Conservation (phyloP, 2,797 vertebrate species). For the Microctenopoma lineatum region DNA sequence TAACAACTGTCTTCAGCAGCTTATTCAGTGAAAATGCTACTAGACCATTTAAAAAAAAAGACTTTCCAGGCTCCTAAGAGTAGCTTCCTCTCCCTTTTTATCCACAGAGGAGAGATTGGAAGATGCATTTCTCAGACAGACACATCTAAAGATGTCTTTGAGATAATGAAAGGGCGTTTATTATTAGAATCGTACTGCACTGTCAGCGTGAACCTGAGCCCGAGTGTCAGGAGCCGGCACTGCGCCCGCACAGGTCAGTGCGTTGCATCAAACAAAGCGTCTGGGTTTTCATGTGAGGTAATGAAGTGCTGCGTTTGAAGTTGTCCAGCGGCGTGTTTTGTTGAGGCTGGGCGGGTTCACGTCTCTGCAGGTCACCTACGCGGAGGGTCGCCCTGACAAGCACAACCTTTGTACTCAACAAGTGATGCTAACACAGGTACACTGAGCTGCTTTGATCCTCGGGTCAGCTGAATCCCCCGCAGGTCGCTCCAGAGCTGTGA, state of each 20-base stretch:
- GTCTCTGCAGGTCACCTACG: slow-evolving; percentile 55
- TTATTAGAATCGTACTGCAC: neutral
- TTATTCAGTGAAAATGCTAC: too few species aligned
- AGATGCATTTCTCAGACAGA: neutral
- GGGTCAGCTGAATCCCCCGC: slow-evolving; percentile 52
- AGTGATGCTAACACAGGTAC: slow-evolving; percentile 71
- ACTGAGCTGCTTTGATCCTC: slow-evolving; percentile 70
- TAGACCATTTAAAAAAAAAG: too few species aligned
- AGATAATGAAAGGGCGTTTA: neutral
- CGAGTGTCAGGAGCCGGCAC: slow-evolving; percentile 9
- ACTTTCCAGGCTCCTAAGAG: too few species aligned
- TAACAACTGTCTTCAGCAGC: too few species aligned
- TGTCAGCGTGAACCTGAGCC: slow-evolving; percentile 3
- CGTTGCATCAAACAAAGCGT: slow-evolving; percentile 71
- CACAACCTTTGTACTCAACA: slow-evolving; percentile 72
- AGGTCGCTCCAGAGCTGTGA: slow-evolving; percentile 57
- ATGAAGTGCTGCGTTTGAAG: slow-evolving; percentile 74
- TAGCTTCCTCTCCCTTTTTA: neutral
- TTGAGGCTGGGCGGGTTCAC: slow-evolving; percentile 59
- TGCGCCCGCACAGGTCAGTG: slow-evolving; percentile 53
- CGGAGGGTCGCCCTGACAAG: slow-evolving; percentile 51
- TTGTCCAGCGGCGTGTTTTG: slow-evolving; percentile 67
- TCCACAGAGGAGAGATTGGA: slow-evolving; percentile 7
- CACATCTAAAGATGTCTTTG: neutral
- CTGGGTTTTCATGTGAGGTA: slow-evolving; percentile 77